Evolutionary conservation across 2,113 vertebrate genomes (phyloP).

Genomic region (Istiophorus platypterus): DNA sequence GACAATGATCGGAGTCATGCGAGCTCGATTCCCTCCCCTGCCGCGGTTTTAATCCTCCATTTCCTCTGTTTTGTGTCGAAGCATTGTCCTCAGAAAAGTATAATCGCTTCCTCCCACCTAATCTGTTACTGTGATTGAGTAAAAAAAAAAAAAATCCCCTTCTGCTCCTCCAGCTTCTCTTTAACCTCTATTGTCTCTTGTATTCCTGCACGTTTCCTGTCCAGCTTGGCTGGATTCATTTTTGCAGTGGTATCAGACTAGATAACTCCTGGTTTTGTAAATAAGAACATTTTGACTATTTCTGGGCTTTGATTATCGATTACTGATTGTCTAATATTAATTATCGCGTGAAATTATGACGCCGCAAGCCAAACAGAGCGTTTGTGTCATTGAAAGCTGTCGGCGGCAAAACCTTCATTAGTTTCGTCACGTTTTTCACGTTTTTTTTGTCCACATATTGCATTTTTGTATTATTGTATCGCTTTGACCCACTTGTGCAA

Average conservation of each 20-base stretch:
- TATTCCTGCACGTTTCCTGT: neutral
- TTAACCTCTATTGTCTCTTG: neutral
- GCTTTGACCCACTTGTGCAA: too few species aligned
- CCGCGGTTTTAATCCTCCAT: neutral
- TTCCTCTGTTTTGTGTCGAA: slow-evolving; percentile 39
- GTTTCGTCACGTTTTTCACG: too few species aligned
- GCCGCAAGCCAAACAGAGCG: too few species aligned
- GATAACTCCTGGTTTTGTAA: too few species aligned
- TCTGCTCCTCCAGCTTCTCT: neutral
- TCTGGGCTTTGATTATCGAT: too few species aligned
- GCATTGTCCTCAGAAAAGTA: slow-evolving; percentile 15
- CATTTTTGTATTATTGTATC: too few species aligned
- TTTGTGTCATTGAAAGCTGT: too few species aligned
- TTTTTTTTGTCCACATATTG: too few species aligned
- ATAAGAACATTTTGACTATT: too few species aligned
- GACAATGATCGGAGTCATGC: neutral
- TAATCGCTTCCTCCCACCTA: slow-evolving; percentile 11
- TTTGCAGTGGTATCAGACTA: neutral
- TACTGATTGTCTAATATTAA: too few species aligned
- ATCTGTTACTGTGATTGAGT: neutral
- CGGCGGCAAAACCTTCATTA: too few species aligned
- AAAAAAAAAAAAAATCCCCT: neutral
- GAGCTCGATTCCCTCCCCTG: neutral
- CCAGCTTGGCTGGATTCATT: neutral
- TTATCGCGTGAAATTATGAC: too few species aligned